Evolutionary conservation across 2,797 vertebrate genomes (phyloP), one percentile per base, ranked within the genome.

Genomic region (Tinamus major): DNA sequence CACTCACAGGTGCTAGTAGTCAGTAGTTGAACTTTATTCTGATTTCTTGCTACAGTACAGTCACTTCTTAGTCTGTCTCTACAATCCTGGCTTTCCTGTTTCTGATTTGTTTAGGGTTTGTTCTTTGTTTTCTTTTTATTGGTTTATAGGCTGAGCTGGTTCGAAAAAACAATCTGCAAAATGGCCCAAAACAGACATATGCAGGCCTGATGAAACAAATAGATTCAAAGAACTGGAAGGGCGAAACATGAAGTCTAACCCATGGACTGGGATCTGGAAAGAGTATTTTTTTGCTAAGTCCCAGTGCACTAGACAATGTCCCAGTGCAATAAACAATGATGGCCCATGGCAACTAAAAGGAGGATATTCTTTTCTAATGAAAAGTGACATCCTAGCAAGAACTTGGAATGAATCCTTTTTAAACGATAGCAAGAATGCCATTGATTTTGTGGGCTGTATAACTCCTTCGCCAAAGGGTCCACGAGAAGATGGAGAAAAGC

Each of bases 401-500:
- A 79, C 20, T 53, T 23, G 31, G 39, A 74, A 67, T 29, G 80
- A 86, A 78, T 19, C 6, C 39, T 76, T 86, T 58, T 11, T 37
- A 62, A 35, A 3, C 0, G 2, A 62, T 24, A 72, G 56, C 10
- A 39, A 61, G 44, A 0, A 0, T 5, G 2, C 13, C 33, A 31
- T 48, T 10, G 59, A 44, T 64, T 72, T 76, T 86, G 27, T 14
- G 33, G 23, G 53, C 2, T 27, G 29, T 29, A 61, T 0, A 0
- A 4, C 64, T n/a, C 58, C 49, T 86, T 29, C 68, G 58, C 62
- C 69, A 65, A 27, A 24, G 35, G 5, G 33, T 33, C 31, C 83
- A 48, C 0, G 0, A 48, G 84, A 56, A 63, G 53, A 41, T 35
- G 65, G 26, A 35, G 48, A 90, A 35, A 31, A 49, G 21, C 1